phyloP scores from a whole-genome alignment of 2,797 vertebrate species.

The Cyprinodon diabolis region DNA sequence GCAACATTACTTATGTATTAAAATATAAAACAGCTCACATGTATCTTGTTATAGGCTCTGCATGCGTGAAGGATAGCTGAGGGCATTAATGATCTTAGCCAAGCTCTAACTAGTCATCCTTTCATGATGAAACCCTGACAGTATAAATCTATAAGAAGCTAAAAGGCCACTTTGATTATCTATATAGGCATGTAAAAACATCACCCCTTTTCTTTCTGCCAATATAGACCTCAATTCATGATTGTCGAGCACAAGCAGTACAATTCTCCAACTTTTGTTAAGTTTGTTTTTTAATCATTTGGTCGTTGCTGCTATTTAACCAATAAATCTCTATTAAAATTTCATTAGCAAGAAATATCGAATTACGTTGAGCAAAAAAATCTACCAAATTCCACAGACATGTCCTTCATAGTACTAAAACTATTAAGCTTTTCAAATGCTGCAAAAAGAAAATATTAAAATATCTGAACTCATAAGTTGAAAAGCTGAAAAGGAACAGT shows the following conservation, averaged over 20 bases:
- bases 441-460: not conserved
- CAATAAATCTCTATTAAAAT: not conserved
- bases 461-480: not conserved
- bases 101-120: constrained; percentile 11
- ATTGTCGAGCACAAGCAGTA: not conserved
- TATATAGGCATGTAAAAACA: not conserved
- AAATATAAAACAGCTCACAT: constrained; percentile 11
- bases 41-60: constrained; percentile 18
- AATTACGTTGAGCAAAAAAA: not conserved
- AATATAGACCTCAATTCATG: not conserved
- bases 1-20: constrained; percentile 5
- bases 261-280: not conserved
- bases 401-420: not conserved
- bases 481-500: not conserved
- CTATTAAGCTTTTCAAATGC: not conserved
- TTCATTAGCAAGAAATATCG: not conserved
- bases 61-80: constrained; percentile 10
- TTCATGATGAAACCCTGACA: constrained; percentile 4
- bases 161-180: not conserved
- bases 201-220: not conserved
- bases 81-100: constrained; percentile 20
- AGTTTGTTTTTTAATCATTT: not conserved
- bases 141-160: not conserved
- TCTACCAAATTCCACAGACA: not conserved
- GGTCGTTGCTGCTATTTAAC: no score